phyloP scores from a whole-genome alignment of 2,113 vertebrate species.

The Sebastes schlegelii region DNA sequence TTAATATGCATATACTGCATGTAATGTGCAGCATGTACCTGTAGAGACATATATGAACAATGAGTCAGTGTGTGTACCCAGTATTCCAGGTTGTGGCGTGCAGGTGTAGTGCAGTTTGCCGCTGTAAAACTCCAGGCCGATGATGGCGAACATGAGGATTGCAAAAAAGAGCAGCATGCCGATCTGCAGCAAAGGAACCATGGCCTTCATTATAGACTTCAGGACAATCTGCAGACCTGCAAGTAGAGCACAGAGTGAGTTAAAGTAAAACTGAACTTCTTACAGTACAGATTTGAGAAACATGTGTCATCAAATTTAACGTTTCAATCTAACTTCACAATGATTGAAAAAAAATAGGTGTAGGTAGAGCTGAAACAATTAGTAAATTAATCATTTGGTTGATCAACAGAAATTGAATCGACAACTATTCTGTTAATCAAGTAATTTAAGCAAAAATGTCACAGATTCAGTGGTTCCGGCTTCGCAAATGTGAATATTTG shows the following conservation, averaged over 20 bases:
- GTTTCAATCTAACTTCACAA: background rate
- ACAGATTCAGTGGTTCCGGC: background rate
- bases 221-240: constrained; percentile 97
- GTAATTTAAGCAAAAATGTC: background rate
- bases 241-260: constrained; percentile 26
- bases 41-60: background rate
- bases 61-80: constrained; percentile 41
- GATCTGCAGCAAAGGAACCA: constrained; percentile 98
- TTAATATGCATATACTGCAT: background rate
- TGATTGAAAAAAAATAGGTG: background rate
- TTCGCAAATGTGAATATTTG: background rate
- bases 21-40: background rate
- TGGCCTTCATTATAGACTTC: constrained; percentile 99
- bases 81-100: constrained; percentile 74
- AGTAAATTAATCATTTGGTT: background rate
- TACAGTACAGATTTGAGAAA: background rate
- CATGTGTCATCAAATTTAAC: background rate
- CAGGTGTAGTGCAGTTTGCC: constrained; percentile 94
- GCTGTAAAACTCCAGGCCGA: constrained; percentile 98
- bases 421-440: background rate
- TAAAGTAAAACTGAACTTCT: background rate
- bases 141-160: constrained; percentile 99
- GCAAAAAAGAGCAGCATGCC: constrained; percentile 98
- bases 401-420: background rate
- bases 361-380: background rate